A percentile compares a stretch with the other conserved stretches of the same genome.
phyloP scores from a whole-genome alignment of 2,113 vertebrate species.

The Saccopteryx leptura region DNA sequence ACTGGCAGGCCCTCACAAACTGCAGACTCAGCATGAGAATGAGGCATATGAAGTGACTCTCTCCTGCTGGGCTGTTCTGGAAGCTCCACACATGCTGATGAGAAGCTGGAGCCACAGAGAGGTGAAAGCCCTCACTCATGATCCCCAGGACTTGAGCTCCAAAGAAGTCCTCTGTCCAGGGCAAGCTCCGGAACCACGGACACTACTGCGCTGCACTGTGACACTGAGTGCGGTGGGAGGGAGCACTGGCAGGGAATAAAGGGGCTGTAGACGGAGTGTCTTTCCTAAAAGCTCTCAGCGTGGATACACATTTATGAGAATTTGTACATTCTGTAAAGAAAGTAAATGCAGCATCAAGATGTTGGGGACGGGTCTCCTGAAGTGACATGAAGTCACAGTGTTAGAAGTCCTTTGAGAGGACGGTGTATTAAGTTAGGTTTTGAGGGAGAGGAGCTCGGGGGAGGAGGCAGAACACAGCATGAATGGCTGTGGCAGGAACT shows the following conservation, averaged over 20 bases:
- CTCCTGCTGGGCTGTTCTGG: background rate
- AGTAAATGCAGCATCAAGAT: conserved; percentile 8
- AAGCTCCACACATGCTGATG: background rate
- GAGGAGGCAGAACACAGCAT: background rate
- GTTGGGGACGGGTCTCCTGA: background rate
- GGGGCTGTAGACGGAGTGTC: background rate
- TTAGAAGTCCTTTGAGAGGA: conserved; percentile 25
- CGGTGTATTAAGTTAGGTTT: background rate
- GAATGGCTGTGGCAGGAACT: background rate
- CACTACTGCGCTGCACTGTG: background rate
- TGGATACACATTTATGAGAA: background rate
- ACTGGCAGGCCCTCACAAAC: background rate
- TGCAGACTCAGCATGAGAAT: background rate
- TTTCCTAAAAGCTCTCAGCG: background rate
- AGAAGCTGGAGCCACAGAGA: conserved; percentile 19
- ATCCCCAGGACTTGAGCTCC: background rate
- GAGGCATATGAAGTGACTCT: background rate
- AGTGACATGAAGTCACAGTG: background rate
- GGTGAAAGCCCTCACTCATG: background rate
- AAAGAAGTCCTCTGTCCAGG: background rate
- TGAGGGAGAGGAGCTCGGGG: background rate
- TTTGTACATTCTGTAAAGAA: conserved; percentile 30
- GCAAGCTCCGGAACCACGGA: background rate
- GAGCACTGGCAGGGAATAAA: background rate
- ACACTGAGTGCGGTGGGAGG: background rate